phyloP scores from a whole-genome alignment of 1,140 invertebrate genomes.

The Neuroterus valhalla region DNA sequence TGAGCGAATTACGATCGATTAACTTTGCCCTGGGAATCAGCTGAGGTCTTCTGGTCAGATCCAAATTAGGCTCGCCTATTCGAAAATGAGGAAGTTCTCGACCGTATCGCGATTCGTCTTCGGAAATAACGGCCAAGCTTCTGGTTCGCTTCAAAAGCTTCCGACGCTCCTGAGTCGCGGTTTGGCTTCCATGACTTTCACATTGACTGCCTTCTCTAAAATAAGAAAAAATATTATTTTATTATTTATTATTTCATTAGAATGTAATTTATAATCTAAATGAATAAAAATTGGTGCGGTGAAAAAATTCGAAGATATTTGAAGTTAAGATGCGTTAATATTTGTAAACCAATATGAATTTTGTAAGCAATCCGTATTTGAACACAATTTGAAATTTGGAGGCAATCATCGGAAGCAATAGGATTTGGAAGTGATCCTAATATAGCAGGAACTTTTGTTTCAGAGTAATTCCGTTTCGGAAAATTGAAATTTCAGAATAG shows the following conservation, averaged over 20 bases:
- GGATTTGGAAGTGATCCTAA: too few relatives aligned
- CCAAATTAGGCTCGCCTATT: slow-evolving; percentile 69
- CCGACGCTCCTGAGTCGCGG: slow-evolving; percentile 69
- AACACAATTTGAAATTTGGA: too few relatives aligned
- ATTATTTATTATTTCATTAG: not conserved
- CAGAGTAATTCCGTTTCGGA: too few relatives aligned
- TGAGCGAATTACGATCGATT: slow-evolving; percentile 83
- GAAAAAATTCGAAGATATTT: too few relatives aligned
- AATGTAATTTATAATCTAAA: not conserved
- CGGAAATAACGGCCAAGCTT: slow-evolving; percentile 85
- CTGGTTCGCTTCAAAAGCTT: slow-evolving; percentile 82
- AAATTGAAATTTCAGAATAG: too few relatives aligned
- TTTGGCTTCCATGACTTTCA: slow-evolving; percentile 58
- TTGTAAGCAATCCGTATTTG: too few relatives aligned
- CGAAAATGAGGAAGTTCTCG: slow-evolving; percentile 57
- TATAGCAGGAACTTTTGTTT: too few relatives aligned
- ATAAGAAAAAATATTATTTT: not conserved
- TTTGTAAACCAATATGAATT: too few relatives aligned
- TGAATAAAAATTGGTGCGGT: not conserved
- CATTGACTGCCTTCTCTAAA: slow-evolving; percentile 56
- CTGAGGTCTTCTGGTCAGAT: slow-evolving; percentile 80
- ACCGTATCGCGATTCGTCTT: slow-evolving; percentile 79
- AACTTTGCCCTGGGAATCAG: slow-evolving; percentile 85
- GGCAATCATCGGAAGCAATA: too few relatives aligned
- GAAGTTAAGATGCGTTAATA: too few relatives aligned